Evolutionary conservation across 2,888 invertebrate genomes (phyloP).

Genomic region (Unio delphinus): DNA sequence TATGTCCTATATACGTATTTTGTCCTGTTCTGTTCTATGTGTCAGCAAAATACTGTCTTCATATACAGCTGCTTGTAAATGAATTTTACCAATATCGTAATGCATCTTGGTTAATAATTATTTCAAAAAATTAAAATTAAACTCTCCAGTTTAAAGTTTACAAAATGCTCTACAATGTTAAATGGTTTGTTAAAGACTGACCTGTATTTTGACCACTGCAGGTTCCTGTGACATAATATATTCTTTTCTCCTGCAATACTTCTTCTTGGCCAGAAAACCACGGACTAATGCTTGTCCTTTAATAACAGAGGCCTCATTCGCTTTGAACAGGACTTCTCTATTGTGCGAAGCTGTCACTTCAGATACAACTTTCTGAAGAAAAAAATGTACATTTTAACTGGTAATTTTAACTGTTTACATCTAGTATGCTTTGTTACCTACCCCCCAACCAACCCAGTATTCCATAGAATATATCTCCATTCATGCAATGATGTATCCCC

Average conservation of each 20-base stretch:
- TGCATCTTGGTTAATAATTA: too few relatives aligned
- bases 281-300: slow-evolving; percentile 77
- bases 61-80: too few relatives aligned
- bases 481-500: too few relatives aligned
- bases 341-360: slow-evolving; percentile 66
- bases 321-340: slow-evolving; percentile 63
- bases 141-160: too few relatives aligned
- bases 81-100: too few relatives aligned
- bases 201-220: slow-evolving; percentile 70
- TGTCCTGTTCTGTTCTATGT: too few relatives aligned
- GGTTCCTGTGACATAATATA: slow-evolving; percentile 62
- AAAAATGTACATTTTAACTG: slow-evolving; percentile 11
- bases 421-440: neutral
- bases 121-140: too few relatives aligned
- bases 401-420: neutral
- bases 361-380: slow-evolving; percentile 56
- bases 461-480: too few relatives aligned
- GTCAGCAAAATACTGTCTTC: too few relatives aligned
- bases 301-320: slow-evolving; percentile 72
- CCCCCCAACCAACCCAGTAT: too few relatives aligned
- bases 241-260: slow-evolving; percentile 62
- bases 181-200: slow-evolving; percentile 21
- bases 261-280: slow-evolving; percentile 77
- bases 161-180: neutral
- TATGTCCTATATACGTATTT: too few relatives aligned